Evolutionary conservation across 2,113 vertebrate genomes (phyloP).

Genomic region (Zingel zingel): DNA sequence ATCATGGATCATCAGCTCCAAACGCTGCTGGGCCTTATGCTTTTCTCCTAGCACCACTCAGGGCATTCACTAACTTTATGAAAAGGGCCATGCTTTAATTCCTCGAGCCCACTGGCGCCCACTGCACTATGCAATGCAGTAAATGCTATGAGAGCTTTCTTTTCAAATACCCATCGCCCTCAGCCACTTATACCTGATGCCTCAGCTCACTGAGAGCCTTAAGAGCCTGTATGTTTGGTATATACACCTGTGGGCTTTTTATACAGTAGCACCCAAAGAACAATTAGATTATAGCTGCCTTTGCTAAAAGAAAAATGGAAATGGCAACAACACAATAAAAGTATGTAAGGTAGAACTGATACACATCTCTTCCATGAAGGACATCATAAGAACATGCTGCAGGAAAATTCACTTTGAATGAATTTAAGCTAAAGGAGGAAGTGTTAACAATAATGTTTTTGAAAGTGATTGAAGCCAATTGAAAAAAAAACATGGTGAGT

Average conservation of each 20-base stretch:
- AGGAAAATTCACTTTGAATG: background rate
- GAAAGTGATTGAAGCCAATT: background rate
- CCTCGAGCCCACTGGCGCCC: conserved; percentile 56
- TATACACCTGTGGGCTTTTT: conserved; percentile 7
- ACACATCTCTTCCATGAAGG: background rate
- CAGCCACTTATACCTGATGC: conserved; percentile 62
- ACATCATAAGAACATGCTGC: background rate
- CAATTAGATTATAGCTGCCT: background rate
- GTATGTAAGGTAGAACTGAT: background rate
- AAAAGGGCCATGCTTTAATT: conserved; percentile 71
- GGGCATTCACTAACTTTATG: conserved; percentile 77
- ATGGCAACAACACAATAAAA: background rate
- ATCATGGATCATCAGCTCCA: conserved; percentile 82
- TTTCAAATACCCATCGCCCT: conserved; percentile 64
- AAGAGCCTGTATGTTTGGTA: conserved; percentile 40
- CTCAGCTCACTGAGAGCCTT: conserved; percentile 59
- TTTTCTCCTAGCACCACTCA: conserved; percentile 73
- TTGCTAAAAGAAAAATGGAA: background rate
- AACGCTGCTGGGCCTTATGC: conserved; percentile 57
- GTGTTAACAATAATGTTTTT: background rate
- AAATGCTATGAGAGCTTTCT: conserved; percentile 75
- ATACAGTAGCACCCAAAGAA: conserved; percentile 1
- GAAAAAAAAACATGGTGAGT: background rate
- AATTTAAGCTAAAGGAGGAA: background rate
- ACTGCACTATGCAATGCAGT: conserved; percentile 77